Percentiles rank a stretch among this genome's conserved stretches.
Evolutionary conservation across 2,113 vertebrate species (phyloP).

Genomic region (Furnarius figulus): DNA sequence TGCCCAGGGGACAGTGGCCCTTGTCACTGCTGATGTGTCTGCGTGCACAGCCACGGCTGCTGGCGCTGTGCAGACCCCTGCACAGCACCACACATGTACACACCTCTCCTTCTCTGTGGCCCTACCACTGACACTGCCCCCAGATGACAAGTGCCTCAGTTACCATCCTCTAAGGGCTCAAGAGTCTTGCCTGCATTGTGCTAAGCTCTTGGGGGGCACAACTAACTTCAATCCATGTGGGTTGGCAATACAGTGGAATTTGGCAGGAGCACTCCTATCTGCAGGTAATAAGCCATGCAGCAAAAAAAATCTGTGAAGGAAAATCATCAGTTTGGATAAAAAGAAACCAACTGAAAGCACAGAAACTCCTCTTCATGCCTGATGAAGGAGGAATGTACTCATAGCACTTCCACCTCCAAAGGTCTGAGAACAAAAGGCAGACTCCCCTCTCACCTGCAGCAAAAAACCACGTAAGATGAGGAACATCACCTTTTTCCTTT

Average conservation of each 20-base stretch:
- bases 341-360: neutral
- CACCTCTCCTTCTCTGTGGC: rapidly evolving
- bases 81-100: rapidly evolving
- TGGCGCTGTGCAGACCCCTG: neutral
- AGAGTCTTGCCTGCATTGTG: neutral
- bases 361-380: neutral
- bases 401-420: neutral
- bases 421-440: neutral
- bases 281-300: neutral
- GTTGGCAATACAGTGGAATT: neutral
- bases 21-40: neutral
- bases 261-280: neutral
- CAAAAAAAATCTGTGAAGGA: neutral
- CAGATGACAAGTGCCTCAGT: neutral
- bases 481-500: neutral
- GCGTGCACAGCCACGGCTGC: neutral
- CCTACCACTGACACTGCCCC: neutral
- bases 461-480: neutral
- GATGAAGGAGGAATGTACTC: neutral
- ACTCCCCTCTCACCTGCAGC: neutral
- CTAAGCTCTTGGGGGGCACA: rapidly evolving
- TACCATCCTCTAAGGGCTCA: rapidly evolving
- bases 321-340: neutral
- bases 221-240: rapidly evolving
- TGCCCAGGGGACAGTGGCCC: neutral